Conservation (phyloP, 2,797 vertebrate genomes). For the Alosa sapidissima region DNA sequence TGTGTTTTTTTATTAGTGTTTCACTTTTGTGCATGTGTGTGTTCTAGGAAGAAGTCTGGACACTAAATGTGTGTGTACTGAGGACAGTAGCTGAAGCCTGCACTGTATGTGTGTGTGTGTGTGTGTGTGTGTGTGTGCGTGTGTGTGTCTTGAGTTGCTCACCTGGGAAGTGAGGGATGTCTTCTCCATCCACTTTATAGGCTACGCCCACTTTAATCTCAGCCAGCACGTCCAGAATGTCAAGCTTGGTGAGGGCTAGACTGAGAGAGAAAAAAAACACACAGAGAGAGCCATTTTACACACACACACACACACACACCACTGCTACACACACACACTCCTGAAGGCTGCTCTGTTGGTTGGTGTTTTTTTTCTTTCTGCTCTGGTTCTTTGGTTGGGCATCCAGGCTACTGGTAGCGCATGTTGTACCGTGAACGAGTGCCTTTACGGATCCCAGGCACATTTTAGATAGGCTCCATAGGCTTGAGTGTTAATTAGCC, state of each 20-base stretch:
- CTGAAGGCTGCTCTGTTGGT: too few species aligned
- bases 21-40: too few species aligned
- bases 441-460: too few species aligned
- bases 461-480: too few species aligned
- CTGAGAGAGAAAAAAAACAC: conserved; percentile 63
- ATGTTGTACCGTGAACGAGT: too few species aligned
- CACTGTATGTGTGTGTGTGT: not conserved
- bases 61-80: too few species aligned
- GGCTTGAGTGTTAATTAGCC: too few species aligned
- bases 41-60: too few species aligned
- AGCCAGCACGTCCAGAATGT: conserved; percentile 90
- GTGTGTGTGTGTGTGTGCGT: not conserved
- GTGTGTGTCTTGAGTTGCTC: conserved; percentile 42
- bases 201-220: conserved; percentile 94
- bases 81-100: not conserved
- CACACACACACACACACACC: not conserved
- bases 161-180: conserved; percentile 98
- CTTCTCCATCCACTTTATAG: conserved; percentile 87
- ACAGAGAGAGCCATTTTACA: not conserved
- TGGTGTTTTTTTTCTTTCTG: too few species aligned
- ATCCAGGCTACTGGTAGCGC: too few species aligned
- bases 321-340: not conserved
- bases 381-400: too few species aligned
- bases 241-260: conserved; percentile 95
- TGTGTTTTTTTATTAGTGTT: too few species aligned